Percentiles rank a stretch among this genome's conserved stretches.
phyloP scores from a whole-genome alignment of 2,113 vertebrate species.

The Paradoxurus hermaphroditus region DNA sequence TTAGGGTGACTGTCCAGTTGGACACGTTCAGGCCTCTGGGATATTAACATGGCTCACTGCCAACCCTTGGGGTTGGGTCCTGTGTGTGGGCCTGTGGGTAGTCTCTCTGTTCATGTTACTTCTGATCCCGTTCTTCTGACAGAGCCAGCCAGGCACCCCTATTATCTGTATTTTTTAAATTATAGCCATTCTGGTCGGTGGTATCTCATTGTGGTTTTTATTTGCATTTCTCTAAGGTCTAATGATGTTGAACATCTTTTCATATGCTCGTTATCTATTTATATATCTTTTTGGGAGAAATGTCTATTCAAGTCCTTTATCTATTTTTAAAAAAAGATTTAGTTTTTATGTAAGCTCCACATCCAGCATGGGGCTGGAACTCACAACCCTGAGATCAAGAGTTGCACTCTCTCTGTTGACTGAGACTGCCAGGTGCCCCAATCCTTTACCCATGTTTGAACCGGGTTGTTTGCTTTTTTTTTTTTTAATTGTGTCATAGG shows the following conservation, averaged over 20 bases:
- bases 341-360: not conserved
- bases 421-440: not conserved
- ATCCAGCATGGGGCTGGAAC: not conserved
- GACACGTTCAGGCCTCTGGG: not conserved
- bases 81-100: not conserved
- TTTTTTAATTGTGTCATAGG: not conserved
- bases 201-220: not conserved
- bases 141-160: not conserved
- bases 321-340: not conserved
- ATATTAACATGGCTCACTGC: not conserved
- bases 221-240: not conserved
- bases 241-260: not conserved
- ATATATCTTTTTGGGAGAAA: not conserved
- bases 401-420: too few species aligned
- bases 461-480: not conserved
- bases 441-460: not conserved
- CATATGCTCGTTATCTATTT: not conserved
- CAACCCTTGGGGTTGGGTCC: not conserved
- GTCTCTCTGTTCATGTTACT: not conserved
- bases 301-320: not conserved
- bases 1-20: not conserved
- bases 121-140: too few species aligned
- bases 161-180: not conserved
- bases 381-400: not conserved
- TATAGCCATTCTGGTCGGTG: not conserved